phyloP scores from a whole-genome alignment of 53 echinoderm and acorn worm species.

The Paracentrotus lividus region DNA sequence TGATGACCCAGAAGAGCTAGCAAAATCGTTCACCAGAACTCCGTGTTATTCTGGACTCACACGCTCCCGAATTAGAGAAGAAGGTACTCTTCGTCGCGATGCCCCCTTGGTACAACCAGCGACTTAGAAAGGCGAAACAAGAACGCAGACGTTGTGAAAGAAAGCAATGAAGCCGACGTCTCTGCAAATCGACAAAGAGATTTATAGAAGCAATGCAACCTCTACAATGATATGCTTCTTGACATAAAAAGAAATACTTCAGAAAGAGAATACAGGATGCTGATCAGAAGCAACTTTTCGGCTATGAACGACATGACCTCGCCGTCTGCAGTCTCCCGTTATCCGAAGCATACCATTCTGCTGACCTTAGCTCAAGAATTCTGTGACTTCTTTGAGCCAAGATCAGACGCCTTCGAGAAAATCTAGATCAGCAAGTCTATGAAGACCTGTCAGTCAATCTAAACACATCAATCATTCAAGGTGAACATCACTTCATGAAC shows the following conservation, averaged over 20 bases:
- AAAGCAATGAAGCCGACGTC: slow-evolving; percentile 45
- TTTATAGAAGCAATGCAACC: slow-evolving; percentile 41
- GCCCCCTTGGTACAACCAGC: slow-evolving; percentile 69
- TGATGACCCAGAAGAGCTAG: slow-evolving; percentile 45
- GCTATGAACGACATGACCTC: slow-evolving; percentile 53
- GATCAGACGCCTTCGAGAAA: slow-evolving; percentile 22
- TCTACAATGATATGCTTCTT: slow-evolving; percentile 59
- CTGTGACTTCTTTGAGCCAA: slow-evolving; percentile 59
- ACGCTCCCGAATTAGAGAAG: slow-evolving; percentile 70
- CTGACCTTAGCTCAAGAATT: slow-evolving; percentile 52
- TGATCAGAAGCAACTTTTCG: slow-evolving; percentile 69
- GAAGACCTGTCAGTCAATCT: slow-evolving; percentile 60
- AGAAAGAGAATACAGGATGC: slow-evolving; percentile 38
- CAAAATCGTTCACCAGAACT: slow-evolving; percentile 41
- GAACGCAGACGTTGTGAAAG: slow-evolving; percentile 43
- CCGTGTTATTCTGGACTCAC: slow-evolving; percentile 53
- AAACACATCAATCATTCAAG: background rate
- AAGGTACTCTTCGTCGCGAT: slow-evolving; percentile 60
- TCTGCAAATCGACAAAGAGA: slow-evolving; percentile 54
- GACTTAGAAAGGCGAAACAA: slow-evolving; percentile 60
- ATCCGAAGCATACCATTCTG: background rate
- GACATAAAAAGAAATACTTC: slow-evolving; percentile 54
- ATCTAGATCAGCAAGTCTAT: slow-evolving; percentile 46
- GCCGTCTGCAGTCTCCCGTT: background rate
- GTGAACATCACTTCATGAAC: background rate